These are phyloP conservation scores for Strix occidentalis DNA, from an alignment of 2,797 vertebrate species.

Conservation along the genomic window DNA sequence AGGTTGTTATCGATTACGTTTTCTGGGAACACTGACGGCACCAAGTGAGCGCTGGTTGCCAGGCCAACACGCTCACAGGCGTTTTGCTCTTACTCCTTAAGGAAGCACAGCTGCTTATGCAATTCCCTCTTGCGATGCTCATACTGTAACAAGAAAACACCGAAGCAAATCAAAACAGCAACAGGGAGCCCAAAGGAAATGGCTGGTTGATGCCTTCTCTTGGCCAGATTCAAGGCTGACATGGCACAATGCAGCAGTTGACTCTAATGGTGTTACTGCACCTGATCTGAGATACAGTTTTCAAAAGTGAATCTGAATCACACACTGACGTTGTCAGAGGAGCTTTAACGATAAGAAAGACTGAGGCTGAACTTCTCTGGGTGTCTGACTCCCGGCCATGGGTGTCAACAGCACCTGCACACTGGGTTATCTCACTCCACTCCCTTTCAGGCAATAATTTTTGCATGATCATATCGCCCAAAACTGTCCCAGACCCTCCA, in stretches of 20 bases:
- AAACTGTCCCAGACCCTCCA: background rate
- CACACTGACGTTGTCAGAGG: background rate
- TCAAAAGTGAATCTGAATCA: background rate
- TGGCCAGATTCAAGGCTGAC: background rate
- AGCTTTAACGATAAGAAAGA: background rate
- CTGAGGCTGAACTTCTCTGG: background rate
- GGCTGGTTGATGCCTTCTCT: background rate
- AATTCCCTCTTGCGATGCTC: background rate
- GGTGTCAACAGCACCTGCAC: background rate
- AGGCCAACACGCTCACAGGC: slow-evolving; percentile 3
- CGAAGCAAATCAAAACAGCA: background rate
- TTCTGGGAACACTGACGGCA: background rate
- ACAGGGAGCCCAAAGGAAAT: background rate
- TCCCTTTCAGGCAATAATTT: background rate
- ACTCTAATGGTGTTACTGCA: background rate
- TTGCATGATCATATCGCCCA: background rate
- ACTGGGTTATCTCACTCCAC: background rate
- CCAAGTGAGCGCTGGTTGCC: background rate
- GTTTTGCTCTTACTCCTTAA: background rate
- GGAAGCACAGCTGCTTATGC: background rate
- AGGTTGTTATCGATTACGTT: background rate
- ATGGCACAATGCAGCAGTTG: fast-evolving
- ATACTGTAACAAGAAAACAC: background rate
- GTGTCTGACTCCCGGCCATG: background rate
- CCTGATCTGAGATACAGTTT: fast-evolving